A percentile compares a stretch with the other conserved stretches of the same genome.
These are phyloP conservation scores for Rhinella marina DNA, from an alignment of 2,797 vertebrate species.

Conservation along the genomic window DNA sequence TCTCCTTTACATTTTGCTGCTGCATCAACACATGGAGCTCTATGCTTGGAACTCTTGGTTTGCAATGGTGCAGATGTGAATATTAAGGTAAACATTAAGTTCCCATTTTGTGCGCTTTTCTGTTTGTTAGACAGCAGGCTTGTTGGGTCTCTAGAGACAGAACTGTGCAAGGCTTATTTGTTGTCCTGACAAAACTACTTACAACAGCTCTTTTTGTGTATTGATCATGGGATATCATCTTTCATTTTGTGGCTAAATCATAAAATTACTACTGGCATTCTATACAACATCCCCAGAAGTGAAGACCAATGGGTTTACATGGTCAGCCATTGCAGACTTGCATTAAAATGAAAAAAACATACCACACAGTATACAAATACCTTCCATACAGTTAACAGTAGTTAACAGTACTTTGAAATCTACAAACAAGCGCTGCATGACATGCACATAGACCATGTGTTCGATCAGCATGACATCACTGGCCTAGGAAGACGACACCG, in stretches of 20 bases:
- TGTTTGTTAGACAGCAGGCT: neutral
- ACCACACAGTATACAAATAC: too few species aligned
- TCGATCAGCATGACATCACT: too few species aligned
- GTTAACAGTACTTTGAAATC: too few species aligned
- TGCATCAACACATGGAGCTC: constrained; percentile 91
- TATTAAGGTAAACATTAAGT: constrained; percentile 81
- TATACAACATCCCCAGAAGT: too few species aligned
- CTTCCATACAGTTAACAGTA: too few species aligned
- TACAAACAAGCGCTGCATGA: too few species aligned
- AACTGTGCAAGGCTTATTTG: neutral
- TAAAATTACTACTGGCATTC: too few species aligned
- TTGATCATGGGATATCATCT: neutral
- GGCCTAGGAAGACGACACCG: too few species aligned
- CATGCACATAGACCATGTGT: too few species aligned
- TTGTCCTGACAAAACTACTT: neutral
- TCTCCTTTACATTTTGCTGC: constrained; percentile 96
- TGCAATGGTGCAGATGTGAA: constrained; percentile 94
- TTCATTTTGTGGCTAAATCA: neutral
- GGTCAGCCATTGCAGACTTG: too few species aligned
- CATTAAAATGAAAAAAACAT: too few species aligned
- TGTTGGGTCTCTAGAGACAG: neutral
- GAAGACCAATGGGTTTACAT: too few species aligned
- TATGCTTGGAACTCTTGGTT: constrained; percentile 95
- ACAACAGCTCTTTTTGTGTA: neutral
- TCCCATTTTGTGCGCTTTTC: neutral